Base-by-base conservation (phyloP, 1,140 invertebrate species). In the Sycophaga agraensis region DNA sequence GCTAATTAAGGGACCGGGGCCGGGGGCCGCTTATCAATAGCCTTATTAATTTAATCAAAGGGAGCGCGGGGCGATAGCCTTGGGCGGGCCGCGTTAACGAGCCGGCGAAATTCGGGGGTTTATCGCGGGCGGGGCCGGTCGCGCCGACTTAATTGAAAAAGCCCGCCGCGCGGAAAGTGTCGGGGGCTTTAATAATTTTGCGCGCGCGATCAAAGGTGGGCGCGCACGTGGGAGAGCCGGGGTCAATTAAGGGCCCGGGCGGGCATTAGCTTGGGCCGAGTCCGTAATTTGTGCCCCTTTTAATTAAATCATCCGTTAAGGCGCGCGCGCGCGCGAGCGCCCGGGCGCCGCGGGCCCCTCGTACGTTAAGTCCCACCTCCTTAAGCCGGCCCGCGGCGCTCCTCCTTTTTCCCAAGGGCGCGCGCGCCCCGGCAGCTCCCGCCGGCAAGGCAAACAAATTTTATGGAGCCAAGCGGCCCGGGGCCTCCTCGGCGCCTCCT, bases 271-370 rank as follows among this genome's bases (percentile, higher is more conserved):
- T 79, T 80, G 70, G 68, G 72, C 68, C 76, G 76, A 75, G 72
- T 75, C 76, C 75, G 79, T 81, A 81, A 80, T 81, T 80, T 81
- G 78, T 81, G 79, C 77, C 73, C 73, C 74, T 80, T 78, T 81
- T 81, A 81, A 81, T 81, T 81, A 81, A 78, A 80, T 81, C 79
- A 80, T 81, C 78, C 76, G 79, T 79, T 79, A 77, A 78, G 73
- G 5, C 76, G 71, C 12, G 51, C 40, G 21, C n/a, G 1, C 48
- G 62, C 16, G 14, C 53, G 57, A 16, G 51, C 40, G 21, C n/a
- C 6, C 64, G n/a, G 14, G 48, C 59, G 26, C 55, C 40, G 21
- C n/a, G 1, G 53, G 62, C 21, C n/a, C 53, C 59, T 59, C 50
- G 55, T 64, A 62, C 59, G 57, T 55, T 43, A 59, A 59, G 56